Percentiles rank a stretch among this genome's conserved stretches.
These are phyloP conservation scores for Mactromeris polynyma DNA, from an alignment of 2,888 invertebrate genomes.

Conservation along the genomic window DNA sequence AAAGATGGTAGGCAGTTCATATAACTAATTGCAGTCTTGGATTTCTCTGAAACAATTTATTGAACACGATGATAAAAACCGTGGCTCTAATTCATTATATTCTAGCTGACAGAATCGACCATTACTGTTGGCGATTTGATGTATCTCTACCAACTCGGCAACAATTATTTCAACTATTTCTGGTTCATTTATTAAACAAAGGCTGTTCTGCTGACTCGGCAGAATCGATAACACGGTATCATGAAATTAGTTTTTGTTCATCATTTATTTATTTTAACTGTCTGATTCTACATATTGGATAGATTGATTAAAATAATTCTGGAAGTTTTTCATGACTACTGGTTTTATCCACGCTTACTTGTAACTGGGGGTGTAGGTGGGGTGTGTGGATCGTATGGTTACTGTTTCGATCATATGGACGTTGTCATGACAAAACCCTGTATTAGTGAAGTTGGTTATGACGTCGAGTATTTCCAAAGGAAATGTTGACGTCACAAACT, in stretches of 20 bases:
- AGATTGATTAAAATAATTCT: conserved; percentile 43
- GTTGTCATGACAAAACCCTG: too few relatives aligned
- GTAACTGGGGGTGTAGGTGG: too few relatives aligned
- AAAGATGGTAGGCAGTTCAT: not conserved
- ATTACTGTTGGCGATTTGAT: not conserved
- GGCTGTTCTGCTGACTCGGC: conserved; percentile 1
- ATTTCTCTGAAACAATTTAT: not conserved
- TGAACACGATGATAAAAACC: not conserved
- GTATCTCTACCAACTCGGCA: not conserved
- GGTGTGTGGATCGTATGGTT: too few relatives aligned
- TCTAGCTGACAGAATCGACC: not conserved
- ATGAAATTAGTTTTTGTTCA: conserved; percentile 28
- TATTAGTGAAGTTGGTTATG: too few relatives aligned
- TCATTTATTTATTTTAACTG: conserved; percentile 45
- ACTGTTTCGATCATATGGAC: too few relatives aligned
- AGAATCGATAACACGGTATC: conserved; percentile 37
- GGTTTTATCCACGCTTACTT: not conserved
- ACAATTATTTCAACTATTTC: conserved; percentile 3
- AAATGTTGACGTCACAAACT: too few relatives aligned
- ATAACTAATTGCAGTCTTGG: not conserved
- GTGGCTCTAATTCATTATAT: not conserved
- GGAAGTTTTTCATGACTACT: conserved; percentile 22
- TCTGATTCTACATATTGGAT: conserved; percentile 18
- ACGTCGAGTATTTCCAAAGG: too few relatives aligned
- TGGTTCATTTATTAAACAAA: conserved; percentile 37